Evolutionary conservation across 2,888 invertebrate species (phyloP).

Genomic region (Aphodius sticticus): DNA sequence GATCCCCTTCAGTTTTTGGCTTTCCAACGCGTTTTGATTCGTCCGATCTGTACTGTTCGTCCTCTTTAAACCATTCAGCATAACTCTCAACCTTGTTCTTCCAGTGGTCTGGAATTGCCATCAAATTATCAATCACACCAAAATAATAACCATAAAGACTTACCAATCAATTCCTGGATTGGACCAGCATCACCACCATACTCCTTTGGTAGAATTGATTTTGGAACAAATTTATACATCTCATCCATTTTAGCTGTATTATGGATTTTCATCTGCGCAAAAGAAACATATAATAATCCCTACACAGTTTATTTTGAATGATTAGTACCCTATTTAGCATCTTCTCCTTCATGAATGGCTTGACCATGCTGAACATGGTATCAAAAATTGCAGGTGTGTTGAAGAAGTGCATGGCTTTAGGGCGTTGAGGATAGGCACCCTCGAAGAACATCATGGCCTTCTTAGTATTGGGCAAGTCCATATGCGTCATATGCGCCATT

Average conservation of each 20-base stretch:
- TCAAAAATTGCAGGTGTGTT: conserved; percentile 69
- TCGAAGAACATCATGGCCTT: conserved; percentile 62
- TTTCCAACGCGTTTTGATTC: conserved; percentile 64
- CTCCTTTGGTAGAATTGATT: conserved; percentile 68
- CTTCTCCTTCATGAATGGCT: conserved; percentile 68
- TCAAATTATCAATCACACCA: no score
- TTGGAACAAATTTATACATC: conserved; percentile 66
- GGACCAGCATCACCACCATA: conserved; percentile 71
- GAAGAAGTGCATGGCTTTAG: conserved; percentile 67
- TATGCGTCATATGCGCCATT: conserved; percentile 61
- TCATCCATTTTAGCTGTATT: conserved; percentile 61
- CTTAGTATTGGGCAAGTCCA: conserved; percentile 67
- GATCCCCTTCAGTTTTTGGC: conserved; percentile 63
- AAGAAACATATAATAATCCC: conserved; percentile 42
- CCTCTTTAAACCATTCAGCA: conserved; percentile 64
- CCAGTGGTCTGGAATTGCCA: conserved; percentile 58
- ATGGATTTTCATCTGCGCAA: conserved; percentile 62
- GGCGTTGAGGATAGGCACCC: conserved; percentile 68
- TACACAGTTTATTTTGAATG: not conserved
- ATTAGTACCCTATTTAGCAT: conserved; percentile 29
- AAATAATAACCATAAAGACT: not conserved
- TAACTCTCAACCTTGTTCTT: conserved; percentile 62
- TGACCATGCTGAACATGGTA: conserved; percentile 65
- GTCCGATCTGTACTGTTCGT: conserved; percentile 60
- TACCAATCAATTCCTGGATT: conserved; percentile 55